These are phyloP conservation scores for Rhamnusium bicolor DNA, from an alignment of 2,888 invertebrate genomes.

Conservation along the genomic window DNA sequence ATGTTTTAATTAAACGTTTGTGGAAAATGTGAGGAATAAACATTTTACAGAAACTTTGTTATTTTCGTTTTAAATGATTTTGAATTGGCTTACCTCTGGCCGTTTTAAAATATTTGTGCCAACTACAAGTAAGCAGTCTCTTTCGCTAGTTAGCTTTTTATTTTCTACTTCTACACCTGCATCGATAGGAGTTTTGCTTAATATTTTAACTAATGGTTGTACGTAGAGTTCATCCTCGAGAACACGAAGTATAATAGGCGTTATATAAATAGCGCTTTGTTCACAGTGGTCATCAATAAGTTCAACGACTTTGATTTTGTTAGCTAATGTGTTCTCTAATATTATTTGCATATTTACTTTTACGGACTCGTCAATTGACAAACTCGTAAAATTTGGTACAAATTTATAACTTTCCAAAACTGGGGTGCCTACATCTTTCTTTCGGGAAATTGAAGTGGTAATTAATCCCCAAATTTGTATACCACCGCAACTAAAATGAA, in stretches of 20 bases:
- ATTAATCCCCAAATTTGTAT: conserved; percentile 85
- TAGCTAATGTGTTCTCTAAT: conserved; percentile 77
- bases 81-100: background rate
- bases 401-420: conserved; percentile 85
- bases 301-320: conserved; percentile 72
- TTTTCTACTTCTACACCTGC: conserved; percentile 75
- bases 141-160: conserved; percentile 72
- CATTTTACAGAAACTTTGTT: background rate
- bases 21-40: too few relatives aligned
- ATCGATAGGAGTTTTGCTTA: conserved; percentile 67
- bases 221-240: conserved; percentile 81
- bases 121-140: conserved; percentile 58
- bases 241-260: conserved; percentile 74
- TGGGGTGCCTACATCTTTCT: conserved; percentile 81
- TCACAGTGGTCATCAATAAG: conserved; percentile 44
- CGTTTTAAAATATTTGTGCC: conserved; percentile 25
- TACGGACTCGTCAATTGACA: conserved; percentile 67
- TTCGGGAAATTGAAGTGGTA: conserved; percentile 82
- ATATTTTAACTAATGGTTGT: conserved; percentile 77
- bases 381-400: conserved; percentile 74
- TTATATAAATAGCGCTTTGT: conserved; percentile 59
- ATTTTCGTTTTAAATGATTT: too few relatives aligned
- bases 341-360: conserved; percentile 80
- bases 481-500: conserved; percentile 77
- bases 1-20: too few relatives aligned